These are phyloP conservation scores for Takifugu bimaculatus DNA, from an alignment of 2,113 vertebrate species.

Conservation along the genomic window DNA sequence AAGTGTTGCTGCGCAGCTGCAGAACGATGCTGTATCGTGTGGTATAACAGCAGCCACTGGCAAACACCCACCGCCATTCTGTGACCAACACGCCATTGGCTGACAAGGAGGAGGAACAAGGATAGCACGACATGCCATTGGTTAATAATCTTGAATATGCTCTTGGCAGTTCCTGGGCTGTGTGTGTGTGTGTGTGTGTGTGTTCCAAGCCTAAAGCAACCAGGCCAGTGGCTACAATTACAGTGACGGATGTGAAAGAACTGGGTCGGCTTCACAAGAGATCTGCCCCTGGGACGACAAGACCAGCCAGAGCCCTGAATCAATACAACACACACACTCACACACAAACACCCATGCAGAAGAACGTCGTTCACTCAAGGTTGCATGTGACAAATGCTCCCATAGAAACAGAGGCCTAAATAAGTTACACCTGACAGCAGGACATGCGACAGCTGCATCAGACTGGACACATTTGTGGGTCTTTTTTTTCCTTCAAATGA, in stretches of 20 bases:
- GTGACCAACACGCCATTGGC: constrained; percentile 28
- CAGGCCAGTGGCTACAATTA: constrained; percentile 74
- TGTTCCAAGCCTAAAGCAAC: constrained; percentile 58
- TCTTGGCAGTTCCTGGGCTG: constrained; percentile 34
- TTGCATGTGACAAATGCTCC: constrained; percentile 34
- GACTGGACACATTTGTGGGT: background rate
- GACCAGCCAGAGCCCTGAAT: constrained; percentile 71
- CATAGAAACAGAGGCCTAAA: constrained; percentile 9
- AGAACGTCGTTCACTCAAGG: constrained; percentile 7
- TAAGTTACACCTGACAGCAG: background rate
- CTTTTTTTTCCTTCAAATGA: background rate
- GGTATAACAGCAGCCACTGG: constrained; percentile 11
- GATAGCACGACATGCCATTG: constrained; percentile 35
- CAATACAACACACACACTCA: constrained; percentile 55
- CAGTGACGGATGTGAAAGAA: constrained; percentile 78
- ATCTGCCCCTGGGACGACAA: constrained; percentile 69
- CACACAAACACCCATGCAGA: background rate
- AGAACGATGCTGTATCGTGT: background rate
- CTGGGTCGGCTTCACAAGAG: constrained; percentile 72
- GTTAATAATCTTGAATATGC: constrained; percentile 39
- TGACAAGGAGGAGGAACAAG: constrained; percentile 16
- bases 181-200: constrained; percentile 24
- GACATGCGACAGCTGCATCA: constrained; percentile 5
- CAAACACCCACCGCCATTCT: constrained; percentile 9
- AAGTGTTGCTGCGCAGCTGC: background rate